Conservation (phyloP, 2,113 vertebrate genomes). For the Microcebus jonahi region DNA sequence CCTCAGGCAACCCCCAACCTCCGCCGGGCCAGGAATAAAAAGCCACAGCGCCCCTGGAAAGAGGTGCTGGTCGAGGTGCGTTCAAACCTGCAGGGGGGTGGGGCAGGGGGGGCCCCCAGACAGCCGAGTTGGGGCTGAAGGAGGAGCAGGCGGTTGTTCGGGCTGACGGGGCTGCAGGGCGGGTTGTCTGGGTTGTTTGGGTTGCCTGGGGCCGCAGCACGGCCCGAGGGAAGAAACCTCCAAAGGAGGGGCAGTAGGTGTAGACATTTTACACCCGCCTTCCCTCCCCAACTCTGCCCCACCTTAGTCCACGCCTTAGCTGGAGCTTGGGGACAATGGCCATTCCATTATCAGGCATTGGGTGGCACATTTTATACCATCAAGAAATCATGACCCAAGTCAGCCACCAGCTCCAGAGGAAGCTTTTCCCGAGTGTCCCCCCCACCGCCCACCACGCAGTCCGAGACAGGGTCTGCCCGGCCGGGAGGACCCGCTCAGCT, state of each 20-base stretch:
- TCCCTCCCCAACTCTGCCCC: not conserved
- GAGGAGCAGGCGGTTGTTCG: not conserved
- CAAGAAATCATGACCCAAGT: not conserved
- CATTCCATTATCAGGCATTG: accelerated
- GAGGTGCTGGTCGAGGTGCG: not conserved
- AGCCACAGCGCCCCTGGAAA: not conserved
- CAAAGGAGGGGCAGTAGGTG: accelerated
- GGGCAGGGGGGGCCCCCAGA: not conserved
- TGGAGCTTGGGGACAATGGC: not conserved
- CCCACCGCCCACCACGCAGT: no score
- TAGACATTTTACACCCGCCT: accelerated
- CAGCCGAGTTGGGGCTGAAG: not conserved
- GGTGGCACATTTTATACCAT: not conserved
- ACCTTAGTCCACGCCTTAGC: not conserved
- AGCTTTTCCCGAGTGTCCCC: no score
- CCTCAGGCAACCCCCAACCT: not conserved
- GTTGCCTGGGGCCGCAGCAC: not conserved
- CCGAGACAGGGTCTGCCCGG: not conserved
- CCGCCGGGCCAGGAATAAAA: accelerated
- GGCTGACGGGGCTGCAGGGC: not conserved
- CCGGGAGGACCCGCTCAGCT: accelerated
- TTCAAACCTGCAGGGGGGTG: not conserved
- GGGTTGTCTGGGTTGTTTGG: no score
- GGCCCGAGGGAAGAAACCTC: not conserved
- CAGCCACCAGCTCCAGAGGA: no score